Evolutionary conservation across 2,113 vertebrate genomes (phyloP).

Genomic region (Ifrita kowaldi): DNA sequence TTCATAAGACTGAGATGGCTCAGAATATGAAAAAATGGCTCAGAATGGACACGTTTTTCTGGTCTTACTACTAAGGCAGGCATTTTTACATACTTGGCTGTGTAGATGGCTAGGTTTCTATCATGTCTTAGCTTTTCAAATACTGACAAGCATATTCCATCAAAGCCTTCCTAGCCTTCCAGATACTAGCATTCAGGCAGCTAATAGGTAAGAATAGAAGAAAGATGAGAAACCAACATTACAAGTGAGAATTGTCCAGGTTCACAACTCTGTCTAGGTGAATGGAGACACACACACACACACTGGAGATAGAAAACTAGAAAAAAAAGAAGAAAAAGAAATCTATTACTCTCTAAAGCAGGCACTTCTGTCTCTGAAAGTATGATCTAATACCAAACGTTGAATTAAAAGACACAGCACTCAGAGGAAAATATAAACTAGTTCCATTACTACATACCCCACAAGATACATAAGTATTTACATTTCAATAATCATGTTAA

Average conservation of each 20-base stretch:
- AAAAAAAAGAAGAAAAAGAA: not conserved
- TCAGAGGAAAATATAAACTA: not conserved
- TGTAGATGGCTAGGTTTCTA: not conserved
- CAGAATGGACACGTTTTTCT: not conserved
- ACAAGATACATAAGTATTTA: not conserved
- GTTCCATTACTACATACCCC: not conserved
- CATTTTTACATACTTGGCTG: not conserved
- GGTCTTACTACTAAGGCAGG: not conserved
- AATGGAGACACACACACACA: not conserved
- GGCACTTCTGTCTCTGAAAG: not conserved
- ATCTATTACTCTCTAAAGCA: not conserved
- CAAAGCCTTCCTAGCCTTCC: not conserved
- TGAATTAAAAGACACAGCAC: not conserved
- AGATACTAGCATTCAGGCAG: not conserved
- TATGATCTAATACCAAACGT: not conserved
- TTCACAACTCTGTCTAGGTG: not conserved
- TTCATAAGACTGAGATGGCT: not conserved
- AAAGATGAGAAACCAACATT: not conserved
- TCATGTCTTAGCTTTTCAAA: not conserved
- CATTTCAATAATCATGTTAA: conserved; percentile 3
- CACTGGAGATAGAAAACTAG: not conserved
- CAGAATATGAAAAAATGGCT: not conserved
- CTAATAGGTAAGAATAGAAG: not conserved
- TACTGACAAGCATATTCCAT: accelerated
- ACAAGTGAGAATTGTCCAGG: not conserved